Conservation (phyloP, 2,113 vertebrate species). For the Sturnus vulgaris region DNA sequence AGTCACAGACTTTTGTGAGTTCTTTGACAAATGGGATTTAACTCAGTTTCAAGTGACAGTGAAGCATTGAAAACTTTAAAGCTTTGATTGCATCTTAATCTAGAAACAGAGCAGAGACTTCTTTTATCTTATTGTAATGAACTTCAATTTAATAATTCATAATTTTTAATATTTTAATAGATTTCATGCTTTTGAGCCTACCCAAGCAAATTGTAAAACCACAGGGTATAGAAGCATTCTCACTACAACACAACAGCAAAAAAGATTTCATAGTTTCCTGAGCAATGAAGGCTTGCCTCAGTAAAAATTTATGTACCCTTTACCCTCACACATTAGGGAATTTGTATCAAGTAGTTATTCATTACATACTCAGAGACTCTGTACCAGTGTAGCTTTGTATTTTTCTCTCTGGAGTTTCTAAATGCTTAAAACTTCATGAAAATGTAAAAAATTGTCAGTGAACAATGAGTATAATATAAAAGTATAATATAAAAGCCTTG, state of each 20-base stretch:
- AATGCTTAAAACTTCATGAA: background rate
- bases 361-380: background rate
- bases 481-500: background rate
- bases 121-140: conserved; percentile 18
- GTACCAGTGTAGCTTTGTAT: background rate
- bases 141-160: conserved; percentile 49
- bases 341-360: background rate
- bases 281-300: background rate
- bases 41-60: conserved; percentile 7
- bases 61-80: background rate
- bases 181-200: background rate
- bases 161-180: conserved; percentile 56
- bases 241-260: background rate
- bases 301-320: conserved; percentile 16
- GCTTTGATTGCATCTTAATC: background rate
- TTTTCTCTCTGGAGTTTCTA: background rate
- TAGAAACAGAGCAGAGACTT: background rate
- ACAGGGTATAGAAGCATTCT: background rate
- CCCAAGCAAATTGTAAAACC: background rate
- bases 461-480: background rate
- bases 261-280: background rate
- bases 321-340: background rate
- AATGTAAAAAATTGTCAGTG: background rate
- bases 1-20: background rate
- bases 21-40: conserved; percentile 21